Conservation (phyloP, 2,888 invertebrate genomes). For the Bellardia bayeri region DNA sequence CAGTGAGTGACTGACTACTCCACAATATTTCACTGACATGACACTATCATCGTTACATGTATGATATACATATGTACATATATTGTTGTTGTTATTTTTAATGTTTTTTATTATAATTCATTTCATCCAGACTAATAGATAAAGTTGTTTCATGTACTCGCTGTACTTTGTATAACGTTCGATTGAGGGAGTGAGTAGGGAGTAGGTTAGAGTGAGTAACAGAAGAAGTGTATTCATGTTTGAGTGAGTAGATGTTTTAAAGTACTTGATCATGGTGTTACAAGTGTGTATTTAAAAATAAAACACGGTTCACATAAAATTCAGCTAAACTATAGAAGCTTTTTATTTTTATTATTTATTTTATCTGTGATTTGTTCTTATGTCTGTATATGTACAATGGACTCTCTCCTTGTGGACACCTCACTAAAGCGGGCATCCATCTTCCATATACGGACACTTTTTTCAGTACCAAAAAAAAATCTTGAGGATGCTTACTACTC, state of each 20-base stretch:
- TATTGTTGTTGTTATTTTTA: slow-evolving; percentile 10
- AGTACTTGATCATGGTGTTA: slow-evolving; percentile 50
- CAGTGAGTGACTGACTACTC: slow-evolving; percentile 34
- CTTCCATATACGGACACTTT: no score
- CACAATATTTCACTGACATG: slow-evolving; percentile 49
- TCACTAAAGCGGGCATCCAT: no score
- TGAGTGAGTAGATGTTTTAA: slow-evolving; percentile 50
- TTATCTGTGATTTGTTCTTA: no score
- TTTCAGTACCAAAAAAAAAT: no score
- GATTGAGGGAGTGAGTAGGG: neutral
- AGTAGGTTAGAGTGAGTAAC: neutral
- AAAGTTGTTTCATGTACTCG: slow-evolving; percentile 52
- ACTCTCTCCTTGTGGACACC: no score
- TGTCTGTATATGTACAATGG: no score
- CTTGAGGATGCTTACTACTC: no score
- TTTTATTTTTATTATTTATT: no score
- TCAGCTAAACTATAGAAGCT: no score
- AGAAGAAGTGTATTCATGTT: slow-evolving; percentile 45
- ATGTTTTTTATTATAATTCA: slow-evolving; percentile 53
- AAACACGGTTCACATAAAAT: neutral
- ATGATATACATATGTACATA: neutral
- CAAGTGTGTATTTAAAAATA: slow-evolving; percentile 8
- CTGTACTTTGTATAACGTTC: neutral
- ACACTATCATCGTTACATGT: slow-evolving; percentile 53
- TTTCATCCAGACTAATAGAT: slow-evolving; percentile 66